Evolutionary conservation across 2,797 vertebrate species (phyloP), one percentile per base, ranked within the genome.

Genomic region (Arrhamphus sclerolepis): DNA sequence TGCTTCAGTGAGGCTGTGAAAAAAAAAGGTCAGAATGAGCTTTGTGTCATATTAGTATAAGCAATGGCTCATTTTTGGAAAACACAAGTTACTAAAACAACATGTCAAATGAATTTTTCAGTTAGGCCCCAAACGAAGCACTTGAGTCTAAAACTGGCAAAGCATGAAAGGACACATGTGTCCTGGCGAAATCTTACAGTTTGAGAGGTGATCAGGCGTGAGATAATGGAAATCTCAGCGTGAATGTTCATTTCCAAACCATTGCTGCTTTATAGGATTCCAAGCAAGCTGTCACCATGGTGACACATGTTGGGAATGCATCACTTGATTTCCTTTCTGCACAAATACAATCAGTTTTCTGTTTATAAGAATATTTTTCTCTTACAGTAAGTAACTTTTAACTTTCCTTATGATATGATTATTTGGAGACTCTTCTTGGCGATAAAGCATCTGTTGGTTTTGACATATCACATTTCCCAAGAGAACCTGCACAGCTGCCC

Each of bases 151-250:
- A 75, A 85, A 64, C 58, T 67, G 49, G 20, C 66, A 74, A 77
- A 72, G 82, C 85, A 75, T 85, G 81, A 86, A 83, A 63, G 66
- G 84, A 71, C 69, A 57, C 48, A 89, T 91, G 85, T 85, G 79
- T 88, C 86, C 71, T 64, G 51, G 69, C 41, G 2, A 70, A 72
- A 81, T 81, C 71, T 83, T 77, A 63, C 78, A 84, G 83, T 88
- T 82, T 86, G 76, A 72, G 78, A 75, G 65, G 79, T 85, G 82
- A 87, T 88, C 82, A 82, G 77, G 81, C 83, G 63, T 82, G 70
- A 81, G 75, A 84, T 83, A 85, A 85, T 85, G 69, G 75, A 83
- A 87, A 81, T 68, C 70, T 62, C 77, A 75, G 81, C 83, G 81
- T 76, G 77, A 81, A 80, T 75, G 61, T 82, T 84, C 64, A 72